A percentile compares a stretch with the other conserved stretches of the same genome.
Evolutionary conservation across 92 coral and sea anemone genomes (phyloP).

Genomic region (Phenganax marumi): DNA sequence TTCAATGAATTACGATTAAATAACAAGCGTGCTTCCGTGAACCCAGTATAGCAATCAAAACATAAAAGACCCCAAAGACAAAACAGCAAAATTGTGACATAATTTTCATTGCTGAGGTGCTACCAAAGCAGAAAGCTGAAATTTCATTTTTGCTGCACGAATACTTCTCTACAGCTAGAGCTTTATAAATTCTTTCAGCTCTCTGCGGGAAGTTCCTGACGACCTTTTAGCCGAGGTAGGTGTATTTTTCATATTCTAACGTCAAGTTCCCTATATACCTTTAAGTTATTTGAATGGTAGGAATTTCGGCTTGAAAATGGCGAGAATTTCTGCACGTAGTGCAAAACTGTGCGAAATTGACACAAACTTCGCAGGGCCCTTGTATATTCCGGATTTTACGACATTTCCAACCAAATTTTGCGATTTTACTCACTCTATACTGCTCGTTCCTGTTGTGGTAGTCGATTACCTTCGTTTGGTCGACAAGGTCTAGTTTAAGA

Average conservation of each 20-base stretch:
- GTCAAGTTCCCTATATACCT: neutral
- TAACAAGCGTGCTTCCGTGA: too few species aligned
- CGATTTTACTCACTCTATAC: too few species aligned
- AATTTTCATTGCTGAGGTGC: neutral
- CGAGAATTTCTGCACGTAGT: neutral
- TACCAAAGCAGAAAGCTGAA: neutral
- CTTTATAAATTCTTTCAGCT: neutral
- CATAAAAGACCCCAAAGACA: too few species aligned
- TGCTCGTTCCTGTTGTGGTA: too few species aligned
- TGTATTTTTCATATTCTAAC: neutral
- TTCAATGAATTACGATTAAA: too few species aligned
- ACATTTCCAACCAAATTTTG: too few species aligned
- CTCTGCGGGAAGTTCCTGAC: constrained; percentile 5
- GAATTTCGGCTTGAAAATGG: neutral
- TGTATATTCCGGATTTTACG: too few species aligned
- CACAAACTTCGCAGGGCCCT: too few species aligned
- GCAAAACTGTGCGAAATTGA: neutral
- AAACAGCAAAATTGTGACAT: too few species aligned
- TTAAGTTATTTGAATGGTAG: neutral
- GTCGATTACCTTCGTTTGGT: too few species aligned
- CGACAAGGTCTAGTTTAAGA: too few species aligned
- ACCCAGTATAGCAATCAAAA: too few species aligned
- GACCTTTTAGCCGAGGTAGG: constrained; percentile 35
- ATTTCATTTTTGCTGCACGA: neutral
- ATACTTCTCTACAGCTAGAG: neutral